phyloP scores from a whole-genome alignment of 2,797 vertebrate genomes.

The Potorous gilbertii region DNA sequence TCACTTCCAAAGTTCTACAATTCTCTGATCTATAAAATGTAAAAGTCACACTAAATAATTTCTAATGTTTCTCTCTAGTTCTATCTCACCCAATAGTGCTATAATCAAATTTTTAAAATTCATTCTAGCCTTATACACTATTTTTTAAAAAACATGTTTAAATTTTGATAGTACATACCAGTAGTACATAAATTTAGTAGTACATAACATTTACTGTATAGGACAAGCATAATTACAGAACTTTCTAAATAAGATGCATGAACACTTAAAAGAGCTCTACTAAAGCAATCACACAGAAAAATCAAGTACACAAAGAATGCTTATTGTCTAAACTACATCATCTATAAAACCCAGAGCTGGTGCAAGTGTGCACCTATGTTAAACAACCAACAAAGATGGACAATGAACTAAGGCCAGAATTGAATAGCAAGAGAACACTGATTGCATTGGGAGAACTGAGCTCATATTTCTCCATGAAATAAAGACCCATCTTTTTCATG shows the following conservation, averaged over 20 bases:
- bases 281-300: not conserved
- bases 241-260: not conserved
- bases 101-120: not conserved
- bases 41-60: not conserved
- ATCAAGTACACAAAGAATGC: not conserved
- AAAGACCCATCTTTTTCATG: not conserved
- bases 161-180: not conserved
- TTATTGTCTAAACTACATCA: not conserved
- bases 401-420: not conserved
- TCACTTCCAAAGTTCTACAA: not conserved
- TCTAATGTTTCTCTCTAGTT: not conserved
- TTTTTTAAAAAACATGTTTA: constrained; percentile 8
- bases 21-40: not conserved
- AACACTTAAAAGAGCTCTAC: not conserved
- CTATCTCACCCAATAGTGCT: not conserved
- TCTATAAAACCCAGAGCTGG: not conserved
- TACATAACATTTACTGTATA: not conserved
- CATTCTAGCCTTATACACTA: not conserved
- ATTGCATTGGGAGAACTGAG: not conserved
- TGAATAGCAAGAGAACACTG: not conserved
- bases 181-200: too few species aligned
- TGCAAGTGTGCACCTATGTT: not conserved
- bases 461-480: not conserved
- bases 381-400: not conserved
- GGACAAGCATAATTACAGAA: constrained; percentile 2